phyloP scores from a whole-genome alignment of 2,888 invertebrate genomes.

The Diaphora mendica region DNA sequence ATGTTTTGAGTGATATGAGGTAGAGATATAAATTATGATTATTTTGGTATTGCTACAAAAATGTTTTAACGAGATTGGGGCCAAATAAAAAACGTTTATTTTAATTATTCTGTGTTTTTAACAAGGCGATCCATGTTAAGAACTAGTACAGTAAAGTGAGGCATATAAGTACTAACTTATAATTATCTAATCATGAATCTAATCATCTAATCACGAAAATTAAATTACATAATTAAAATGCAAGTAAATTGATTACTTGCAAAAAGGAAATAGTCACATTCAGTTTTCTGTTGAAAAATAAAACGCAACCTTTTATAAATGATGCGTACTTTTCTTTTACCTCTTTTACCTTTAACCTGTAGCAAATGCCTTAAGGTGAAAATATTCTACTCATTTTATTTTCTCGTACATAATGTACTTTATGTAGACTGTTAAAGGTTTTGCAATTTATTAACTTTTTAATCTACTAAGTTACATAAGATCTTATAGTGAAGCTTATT shows the following conservation, averaged over 20 bases:
- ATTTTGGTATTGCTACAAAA: slow-evolving; percentile 16
- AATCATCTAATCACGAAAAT: too few species aligned
- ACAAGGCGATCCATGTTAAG: background rate
- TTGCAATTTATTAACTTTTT: background rate
- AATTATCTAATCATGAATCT: too few species aligned
- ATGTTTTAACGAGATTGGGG: slow-evolving; percentile 14
- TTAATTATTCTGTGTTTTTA: background rate
- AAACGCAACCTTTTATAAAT: background rate
- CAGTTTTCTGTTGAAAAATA: background rate
- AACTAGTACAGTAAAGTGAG: background rate
- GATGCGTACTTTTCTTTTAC: background rate
- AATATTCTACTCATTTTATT: background rate
- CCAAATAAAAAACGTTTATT: slow-evolving; percentile 1
- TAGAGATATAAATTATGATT: background rate
- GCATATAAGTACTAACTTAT: background rate
- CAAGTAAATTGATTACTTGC: background rate
- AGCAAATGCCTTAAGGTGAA: background rate
- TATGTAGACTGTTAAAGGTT: background rate
- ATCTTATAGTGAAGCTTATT: background rate
- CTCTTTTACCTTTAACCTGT: background rate
- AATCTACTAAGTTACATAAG: background rate
- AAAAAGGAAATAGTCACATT: background rate
- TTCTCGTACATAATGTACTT: background rate
- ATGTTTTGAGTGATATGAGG: background rate
- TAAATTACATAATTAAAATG: background rate